Conservation (phyloP, 2,113 vertebrate species). For the Onychostruthus taczanowskii region DNA sequence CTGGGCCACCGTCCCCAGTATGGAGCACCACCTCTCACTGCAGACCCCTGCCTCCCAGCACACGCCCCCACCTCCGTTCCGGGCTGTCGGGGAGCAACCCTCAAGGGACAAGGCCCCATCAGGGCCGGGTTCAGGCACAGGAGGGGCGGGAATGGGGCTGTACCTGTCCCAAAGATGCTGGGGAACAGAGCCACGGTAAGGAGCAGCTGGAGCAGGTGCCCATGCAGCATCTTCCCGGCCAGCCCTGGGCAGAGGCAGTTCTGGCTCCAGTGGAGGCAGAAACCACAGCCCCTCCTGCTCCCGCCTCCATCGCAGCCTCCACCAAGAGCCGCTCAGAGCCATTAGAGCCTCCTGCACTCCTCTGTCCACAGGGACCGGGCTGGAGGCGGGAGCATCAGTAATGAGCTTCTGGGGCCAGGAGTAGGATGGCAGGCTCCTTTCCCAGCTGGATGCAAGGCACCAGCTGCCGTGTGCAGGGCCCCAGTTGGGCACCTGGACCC, state of each 20-base stretch:
- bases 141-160: not conserved
- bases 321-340: constrained; percentile 9
- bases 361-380: not conserved
- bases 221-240: not conserved
- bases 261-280: not conserved
- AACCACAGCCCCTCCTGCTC: constrained; percentile 57
- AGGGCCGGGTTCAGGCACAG: not conserved
- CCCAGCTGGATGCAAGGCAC: not conserved
- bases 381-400: not conserved
- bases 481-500: not conserved
- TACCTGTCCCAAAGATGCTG: constrained; percentile 23
- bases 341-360: constrained; percentile 57
- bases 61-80: not conserved
- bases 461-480: accelerated
- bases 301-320: constrained; percentile 24
- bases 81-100: not conserved
- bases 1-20: not conserved
- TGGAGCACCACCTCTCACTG: accelerated
- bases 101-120: not conserved
- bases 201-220: constrained; percentile 5
- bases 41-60: not conserved
- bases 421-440: not conserved
- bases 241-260: not conserved
- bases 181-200: not conserved
- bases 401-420: constrained; percentile 14